phyloP scores from a whole-genome alignment of 2,797 vertebrate species.

The Zenarchopterus dispar region DNA sequence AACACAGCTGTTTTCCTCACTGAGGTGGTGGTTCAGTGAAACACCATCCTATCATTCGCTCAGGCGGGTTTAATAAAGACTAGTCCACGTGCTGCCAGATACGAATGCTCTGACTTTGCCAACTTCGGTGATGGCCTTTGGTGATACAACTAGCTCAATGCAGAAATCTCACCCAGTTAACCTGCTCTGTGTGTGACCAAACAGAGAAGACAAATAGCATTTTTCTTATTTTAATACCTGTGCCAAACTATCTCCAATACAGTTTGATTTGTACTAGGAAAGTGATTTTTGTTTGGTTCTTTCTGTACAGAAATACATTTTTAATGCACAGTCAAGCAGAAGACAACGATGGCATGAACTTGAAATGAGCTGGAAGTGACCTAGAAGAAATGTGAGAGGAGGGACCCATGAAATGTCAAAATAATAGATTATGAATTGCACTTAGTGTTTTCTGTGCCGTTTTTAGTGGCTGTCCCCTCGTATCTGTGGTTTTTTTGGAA shows the following conservation, averaged over 20 bases:
- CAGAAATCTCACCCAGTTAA: constrained; percentile 74
- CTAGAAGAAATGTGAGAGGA: constrained; percentile 14
- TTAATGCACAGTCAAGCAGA: constrained; percentile 15
- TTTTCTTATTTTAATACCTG: constrained; percentile 57
- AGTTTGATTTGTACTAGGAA: constrained; percentile 51
- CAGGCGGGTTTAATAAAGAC: constrained; percentile 65
- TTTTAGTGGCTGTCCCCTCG: constrained; percentile 38
- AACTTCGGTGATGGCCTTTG: constrained; percentile 68
- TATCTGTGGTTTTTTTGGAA: constrained; percentile 37
- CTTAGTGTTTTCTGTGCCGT: constrained; percentile 19
- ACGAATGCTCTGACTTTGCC: constrained; percentile 36
- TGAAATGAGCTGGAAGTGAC: constrained; percentile 11
- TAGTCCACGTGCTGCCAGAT: constrained; percentile 57
- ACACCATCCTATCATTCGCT: constrained; percentile 26
- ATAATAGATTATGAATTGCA: constrained; percentile 59
- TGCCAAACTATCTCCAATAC: constrained; percentile 72
- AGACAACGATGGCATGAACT: background rate
- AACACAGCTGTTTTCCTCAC: constrained; percentile 9
- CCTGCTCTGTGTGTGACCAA: constrained; percentile 71
- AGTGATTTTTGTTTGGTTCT: background rate
- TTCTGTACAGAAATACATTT: constrained; percentile 30
- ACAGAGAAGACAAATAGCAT: constrained; percentile 76
- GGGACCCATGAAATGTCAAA: constrained; percentile 54
- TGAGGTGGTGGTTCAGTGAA: constrained; percentile 25
- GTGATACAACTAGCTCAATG: constrained; percentile 53